Percentiles rank a stretch among this genome's conserved stretches.
Conservation (phyloP, 2,888 invertebrate genomes). For the Euphydryas editha region DNA sequence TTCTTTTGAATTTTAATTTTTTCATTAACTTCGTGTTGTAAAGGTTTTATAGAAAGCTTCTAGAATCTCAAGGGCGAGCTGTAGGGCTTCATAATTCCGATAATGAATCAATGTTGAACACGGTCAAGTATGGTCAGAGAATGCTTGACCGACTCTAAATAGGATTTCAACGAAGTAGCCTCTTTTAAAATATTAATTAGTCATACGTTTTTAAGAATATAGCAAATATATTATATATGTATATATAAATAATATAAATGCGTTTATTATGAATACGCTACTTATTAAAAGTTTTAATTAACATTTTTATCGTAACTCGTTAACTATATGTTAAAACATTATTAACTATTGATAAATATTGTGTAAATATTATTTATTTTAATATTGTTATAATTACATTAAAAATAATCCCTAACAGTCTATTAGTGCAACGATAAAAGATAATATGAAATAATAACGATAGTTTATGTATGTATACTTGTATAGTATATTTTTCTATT, state of each 20-base stretch:
- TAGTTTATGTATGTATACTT: too few species aligned
- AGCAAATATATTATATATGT: neutral
- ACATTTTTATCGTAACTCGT: neutral
- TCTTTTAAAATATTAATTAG: slow-evolving; percentile 5
- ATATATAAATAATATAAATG: neutral
- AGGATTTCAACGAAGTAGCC: slow-evolving; percentile 19
- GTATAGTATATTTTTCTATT: too few species aligned
- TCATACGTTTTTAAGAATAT: neutral
- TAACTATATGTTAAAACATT: neutral
- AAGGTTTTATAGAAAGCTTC: slow-evolving; percentile 9
- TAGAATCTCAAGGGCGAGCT: slow-evolving; percentile 38
- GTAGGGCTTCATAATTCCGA: slow-evolving; percentile 54
- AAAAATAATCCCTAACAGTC: too few species aligned
- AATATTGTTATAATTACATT: too few species aligned
- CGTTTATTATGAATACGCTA: neutral
- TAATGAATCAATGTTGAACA: slow-evolving; percentile 50
- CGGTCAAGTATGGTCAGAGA: slow-evolving; percentile 5
- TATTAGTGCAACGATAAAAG: too few species aligned
- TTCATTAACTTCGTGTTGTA: neutral
- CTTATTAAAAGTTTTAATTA: too few species aligned
- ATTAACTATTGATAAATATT: too few species aligned
- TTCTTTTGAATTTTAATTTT: neutral
- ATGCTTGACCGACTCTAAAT: slow-evolving; percentile 8
- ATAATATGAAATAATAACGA: too few species aligned
- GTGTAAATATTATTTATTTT: too few species aligned